Evolutionary conservation across 2,888 invertebrate species (phyloP).

Genomic region (Orchestes rusci): DNA sequence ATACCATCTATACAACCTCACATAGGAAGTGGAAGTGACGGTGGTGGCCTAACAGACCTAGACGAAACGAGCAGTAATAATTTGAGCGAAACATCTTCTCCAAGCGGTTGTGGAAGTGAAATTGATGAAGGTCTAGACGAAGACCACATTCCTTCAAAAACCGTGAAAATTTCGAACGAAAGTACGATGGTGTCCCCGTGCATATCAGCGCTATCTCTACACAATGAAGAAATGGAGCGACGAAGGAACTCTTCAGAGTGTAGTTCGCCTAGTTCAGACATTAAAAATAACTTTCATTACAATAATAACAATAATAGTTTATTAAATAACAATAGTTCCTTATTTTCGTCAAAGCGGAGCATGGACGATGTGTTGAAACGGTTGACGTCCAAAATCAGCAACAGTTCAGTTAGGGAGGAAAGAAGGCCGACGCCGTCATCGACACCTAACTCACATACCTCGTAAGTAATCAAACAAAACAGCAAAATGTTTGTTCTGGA

Average conservation of each 20-base stretch:
- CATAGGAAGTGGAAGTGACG: constrained; percentile 50
- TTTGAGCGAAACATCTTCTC: constrained; percentile 46
- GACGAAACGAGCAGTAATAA: constrained; percentile 54
- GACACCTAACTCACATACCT: constrained; percentile 49
- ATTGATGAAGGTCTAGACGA: constrained; percentile 43
- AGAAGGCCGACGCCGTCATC: constrained; percentile 64
- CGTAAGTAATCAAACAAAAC: constrained; percentile 38
- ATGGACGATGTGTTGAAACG: constrained; percentile 90
- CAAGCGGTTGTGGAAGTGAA: constrained; percentile 44
- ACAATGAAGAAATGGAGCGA: constrained; percentile 48
- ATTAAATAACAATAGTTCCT: constrained; percentile 55
- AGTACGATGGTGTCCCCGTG: constrained; percentile 34
- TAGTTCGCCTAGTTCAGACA: constrained; percentile 63
- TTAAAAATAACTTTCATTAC: constrained; percentile 54
- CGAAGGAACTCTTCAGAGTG: constrained; percentile 59
- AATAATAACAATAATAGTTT: constrained; percentile 54
- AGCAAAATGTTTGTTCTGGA: no score
- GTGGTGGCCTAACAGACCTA: constrained; percentile 49
- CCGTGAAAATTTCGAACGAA: constrained; percentile 37
- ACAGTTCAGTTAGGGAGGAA: constrained; percentile 61
- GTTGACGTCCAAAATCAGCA: constrained; percentile 77
- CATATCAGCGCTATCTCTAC: constrained; percentile 46
- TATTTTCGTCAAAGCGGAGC: constrained; percentile 63
- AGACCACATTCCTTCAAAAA: constrained; percentile 43
- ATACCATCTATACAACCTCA: constrained; percentile 36